Evolutionary conservation across 2,888 invertebrate genomes (phyloP).

Genomic region (Herminia tarsipennalis): DNA sequence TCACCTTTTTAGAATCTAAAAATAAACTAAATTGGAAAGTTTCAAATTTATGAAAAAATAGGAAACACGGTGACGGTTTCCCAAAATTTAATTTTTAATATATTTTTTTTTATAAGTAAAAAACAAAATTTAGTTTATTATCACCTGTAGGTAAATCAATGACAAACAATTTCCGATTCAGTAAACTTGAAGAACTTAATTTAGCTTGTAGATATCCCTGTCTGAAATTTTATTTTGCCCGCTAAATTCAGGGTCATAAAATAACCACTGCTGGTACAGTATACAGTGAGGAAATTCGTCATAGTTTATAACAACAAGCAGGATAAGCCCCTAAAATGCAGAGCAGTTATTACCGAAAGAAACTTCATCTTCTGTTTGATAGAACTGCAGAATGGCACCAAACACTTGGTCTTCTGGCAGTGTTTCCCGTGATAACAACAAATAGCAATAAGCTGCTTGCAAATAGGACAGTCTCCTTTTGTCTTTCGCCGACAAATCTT

Average conservation of each 20-base stretch:
- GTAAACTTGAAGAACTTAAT: background rate
- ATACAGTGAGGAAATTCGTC: too few species aligned
- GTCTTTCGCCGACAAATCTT: slow-evolving; percentile 98
- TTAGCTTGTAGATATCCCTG: background rate
- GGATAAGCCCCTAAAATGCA: too few species aligned
- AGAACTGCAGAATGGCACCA: slow-evolving; percentile 99
- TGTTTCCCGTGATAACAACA: slow-evolving; percentile 99
- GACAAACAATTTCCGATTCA: background rate
- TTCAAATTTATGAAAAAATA: background rate
- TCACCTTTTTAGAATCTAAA: background rate
- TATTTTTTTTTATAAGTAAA: background rate
- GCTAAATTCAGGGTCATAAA: background rate
- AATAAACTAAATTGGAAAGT: background rate
- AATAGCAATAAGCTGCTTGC: slow-evolving; percentile 99
- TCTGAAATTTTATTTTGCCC: background rate
- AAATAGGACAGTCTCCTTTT: slow-evolving; percentile 98
- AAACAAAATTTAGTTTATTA: background rate
- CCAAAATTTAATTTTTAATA: background rate
- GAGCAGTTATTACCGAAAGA: too few species aligned
- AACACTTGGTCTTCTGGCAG: slow-evolving; percentile 98
- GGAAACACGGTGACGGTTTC: background rate
- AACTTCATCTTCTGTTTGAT: slow-evolving; percentile 98
- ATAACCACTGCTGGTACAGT: too few species aligned
- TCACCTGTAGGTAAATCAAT: background rate
- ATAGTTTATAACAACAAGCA: too few species aligned